Evolutionary conservation across 2,113 vertebrate species (phyloP).

Genomic region (Eclectus roratus): DNA sequence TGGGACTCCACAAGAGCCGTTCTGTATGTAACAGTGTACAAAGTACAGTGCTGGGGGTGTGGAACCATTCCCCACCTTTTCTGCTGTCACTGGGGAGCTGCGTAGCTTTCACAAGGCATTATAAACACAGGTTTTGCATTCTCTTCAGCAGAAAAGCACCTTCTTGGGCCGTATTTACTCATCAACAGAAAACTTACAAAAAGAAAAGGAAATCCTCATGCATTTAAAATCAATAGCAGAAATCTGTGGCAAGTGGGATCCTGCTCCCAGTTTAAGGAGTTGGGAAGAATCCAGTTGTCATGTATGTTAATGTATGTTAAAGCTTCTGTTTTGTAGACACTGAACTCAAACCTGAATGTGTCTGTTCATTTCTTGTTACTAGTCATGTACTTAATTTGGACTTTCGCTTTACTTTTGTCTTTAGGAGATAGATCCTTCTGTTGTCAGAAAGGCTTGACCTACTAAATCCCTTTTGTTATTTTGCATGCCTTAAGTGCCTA

Average conservation of each 20-base stretch:
- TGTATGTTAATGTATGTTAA: neutral
- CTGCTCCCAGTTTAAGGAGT: neutral
- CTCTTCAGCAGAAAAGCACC: neutral
- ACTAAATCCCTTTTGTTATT: fast-evolving
- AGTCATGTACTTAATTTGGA: neutral
- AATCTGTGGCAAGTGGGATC: neutral
- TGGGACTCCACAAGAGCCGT: conserved; percentile 53
- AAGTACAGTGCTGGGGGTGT: neutral
- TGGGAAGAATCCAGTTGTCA: neutral
- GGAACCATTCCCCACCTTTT: neutral
- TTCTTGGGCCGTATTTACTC: neutral
- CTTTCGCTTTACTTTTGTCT: neutral
- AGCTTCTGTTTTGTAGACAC: neutral
- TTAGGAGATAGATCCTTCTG: neutral
- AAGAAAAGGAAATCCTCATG: neutral
- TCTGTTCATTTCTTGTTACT: neutral
- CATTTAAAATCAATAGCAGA: neutral
- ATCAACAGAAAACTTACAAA: neutral
- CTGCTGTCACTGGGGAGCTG: neutral
- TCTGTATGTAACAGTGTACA: neutral
- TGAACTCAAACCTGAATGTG: neutral
- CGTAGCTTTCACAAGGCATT: neutral
- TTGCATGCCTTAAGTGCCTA: neutral
- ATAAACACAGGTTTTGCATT: neutral
- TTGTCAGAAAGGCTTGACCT: neutral